These are phyloP conservation scores for Pseudorasbora parva DNA, from an alignment of 2,113 vertebrate genomes.

Conservation along the genomic window DNA sequence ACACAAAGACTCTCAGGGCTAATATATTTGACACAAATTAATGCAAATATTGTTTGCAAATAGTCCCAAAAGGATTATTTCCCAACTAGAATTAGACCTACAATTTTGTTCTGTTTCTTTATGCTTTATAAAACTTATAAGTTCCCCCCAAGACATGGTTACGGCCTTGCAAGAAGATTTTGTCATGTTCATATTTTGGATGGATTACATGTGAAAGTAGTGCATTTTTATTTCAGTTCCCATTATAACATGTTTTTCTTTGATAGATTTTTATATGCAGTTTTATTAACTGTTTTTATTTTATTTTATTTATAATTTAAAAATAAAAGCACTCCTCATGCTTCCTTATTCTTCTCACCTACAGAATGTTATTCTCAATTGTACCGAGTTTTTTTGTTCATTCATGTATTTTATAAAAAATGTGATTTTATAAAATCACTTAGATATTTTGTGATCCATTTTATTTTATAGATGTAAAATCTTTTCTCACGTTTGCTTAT, in stretches of 20 bases:
- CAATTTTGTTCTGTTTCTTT: too few relatives aligned
- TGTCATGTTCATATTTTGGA: neutral
- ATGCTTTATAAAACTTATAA: too few relatives aligned
- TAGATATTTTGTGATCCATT: neutral
- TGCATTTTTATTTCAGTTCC: neutral
- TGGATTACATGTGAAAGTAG: neutral
- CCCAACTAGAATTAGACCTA: too few relatives aligned
- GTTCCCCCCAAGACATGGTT: too few relatives aligned
- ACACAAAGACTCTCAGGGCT: too few relatives aligned
- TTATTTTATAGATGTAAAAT: neutral
- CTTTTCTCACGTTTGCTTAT: neutral
- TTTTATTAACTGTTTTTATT: neutral
- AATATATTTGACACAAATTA: too few relatives aligned
- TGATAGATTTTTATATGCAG: neutral
- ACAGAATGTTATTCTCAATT: neutral
- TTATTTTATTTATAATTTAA: too few relatives aligned
- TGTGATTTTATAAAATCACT: neutral
- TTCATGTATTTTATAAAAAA: neutral
- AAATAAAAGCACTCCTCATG: neutral
- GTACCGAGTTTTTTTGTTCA: neutral
- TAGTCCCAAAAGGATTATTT: too few relatives aligned
- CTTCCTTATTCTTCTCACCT: neutral
- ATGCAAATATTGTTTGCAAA: too few relatives aligned
- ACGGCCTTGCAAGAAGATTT: too few relatives aligned
- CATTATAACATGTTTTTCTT: neutral